Conservation (phyloP, 2,888 invertebrate genomes). For the Lasioglossum vierecki region DNA sequence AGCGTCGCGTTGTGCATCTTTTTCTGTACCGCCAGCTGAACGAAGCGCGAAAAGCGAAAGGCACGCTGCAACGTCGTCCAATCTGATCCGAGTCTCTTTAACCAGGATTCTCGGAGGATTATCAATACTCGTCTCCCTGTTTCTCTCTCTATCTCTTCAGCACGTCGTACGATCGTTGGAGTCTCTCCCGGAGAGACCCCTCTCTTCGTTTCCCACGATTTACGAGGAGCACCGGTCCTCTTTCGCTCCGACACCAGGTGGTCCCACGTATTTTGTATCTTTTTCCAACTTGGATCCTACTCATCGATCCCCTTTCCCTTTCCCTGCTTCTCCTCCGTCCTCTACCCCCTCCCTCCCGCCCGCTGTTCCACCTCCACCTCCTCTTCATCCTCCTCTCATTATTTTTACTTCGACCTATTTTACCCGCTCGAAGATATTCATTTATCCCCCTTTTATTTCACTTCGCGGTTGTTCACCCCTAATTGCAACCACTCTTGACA, state of each 20-base stretch:
- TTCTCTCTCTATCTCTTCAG: background rate
- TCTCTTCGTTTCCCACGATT: constrained; percentile 27
- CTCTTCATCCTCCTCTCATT: constrained; percentile 33
- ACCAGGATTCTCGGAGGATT: constrained; percentile 6
- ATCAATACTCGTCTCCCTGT: constrained; percentile 29
- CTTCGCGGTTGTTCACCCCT: constrained; percentile 16
- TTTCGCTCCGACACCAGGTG: constrained; percentile 8
- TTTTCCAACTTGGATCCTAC: constrained; percentile 18
- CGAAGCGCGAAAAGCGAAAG: constrained; percentile 6
- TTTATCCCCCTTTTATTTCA: constrained; percentile 50
- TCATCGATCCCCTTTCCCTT: constrained; percentile 40
- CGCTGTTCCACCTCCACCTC: background rate
- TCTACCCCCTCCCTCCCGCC: background rate
- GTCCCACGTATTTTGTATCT: constrained; percentile 15
- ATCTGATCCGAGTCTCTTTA: constrained; percentile 7
- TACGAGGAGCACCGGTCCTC: constrained; percentile 9
- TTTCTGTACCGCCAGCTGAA: background rate
- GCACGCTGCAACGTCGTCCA: background rate
- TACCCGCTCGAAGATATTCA: constrained; percentile 41
- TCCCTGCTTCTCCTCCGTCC: background rate
- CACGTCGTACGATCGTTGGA: background rate
- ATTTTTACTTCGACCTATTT: constrained; percentile 57
- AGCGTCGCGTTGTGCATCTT: background rate
- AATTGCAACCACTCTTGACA: constrained; percentile 44
- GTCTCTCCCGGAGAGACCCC: background rate